These are phyloP conservation scores for Siderastrea siderea DNA, from an alignment of 92 coral and sea anemone species.

Conservation along the genomic window DNA sequence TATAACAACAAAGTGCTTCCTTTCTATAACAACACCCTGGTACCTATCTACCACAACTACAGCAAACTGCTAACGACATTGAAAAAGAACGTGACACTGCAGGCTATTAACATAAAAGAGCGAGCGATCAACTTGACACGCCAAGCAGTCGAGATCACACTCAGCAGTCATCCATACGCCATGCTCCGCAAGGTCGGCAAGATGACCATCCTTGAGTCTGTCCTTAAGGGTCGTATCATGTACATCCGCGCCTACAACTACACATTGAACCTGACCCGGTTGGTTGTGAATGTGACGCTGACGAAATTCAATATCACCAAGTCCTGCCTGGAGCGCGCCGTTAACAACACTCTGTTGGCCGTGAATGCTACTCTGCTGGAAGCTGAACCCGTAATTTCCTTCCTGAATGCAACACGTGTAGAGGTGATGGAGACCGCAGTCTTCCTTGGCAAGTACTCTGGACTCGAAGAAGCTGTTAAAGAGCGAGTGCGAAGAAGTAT, in stretches of 20 bases:
- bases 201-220: constrained; percentile 81
- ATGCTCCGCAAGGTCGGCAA: constrained; percentile 77
- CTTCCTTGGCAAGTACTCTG: constrained; percentile 87
- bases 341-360: constrained; percentile 60
- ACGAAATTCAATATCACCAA: constrained; percentile 56
- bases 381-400: constrained; percentile 62
- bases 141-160: constrained; percentile 52
- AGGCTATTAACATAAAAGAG: constrained; percentile 48
- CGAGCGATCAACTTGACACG: constrained; percentile 44
- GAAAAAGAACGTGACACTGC: constrained; percentile 61
- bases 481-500: constrained; percentile 54
- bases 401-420: constrained; percentile 74
- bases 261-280: constrained; percentile 62
- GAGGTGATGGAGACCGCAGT: constrained; percentile 84
- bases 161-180: constrained; percentile 68
- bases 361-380: constrained; percentile 39
- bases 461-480: constrained; percentile 65
- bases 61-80: constrained; percentile 50
- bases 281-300: constrained; percentile 68
- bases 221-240: constrained; percentile 56
- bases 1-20: constrained; percentile 78
- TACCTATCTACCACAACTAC: constrained; percentile 76
- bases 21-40: constrained; percentile 75
- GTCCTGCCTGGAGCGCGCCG: constrained; percentile 45
- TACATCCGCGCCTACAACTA: constrained; percentile 70